These are phyloP conservation scores for Gopherus evgoodei DNA, from an alignment of 2,113 vertebrate species.

Conservation along the genomic window DNA sequence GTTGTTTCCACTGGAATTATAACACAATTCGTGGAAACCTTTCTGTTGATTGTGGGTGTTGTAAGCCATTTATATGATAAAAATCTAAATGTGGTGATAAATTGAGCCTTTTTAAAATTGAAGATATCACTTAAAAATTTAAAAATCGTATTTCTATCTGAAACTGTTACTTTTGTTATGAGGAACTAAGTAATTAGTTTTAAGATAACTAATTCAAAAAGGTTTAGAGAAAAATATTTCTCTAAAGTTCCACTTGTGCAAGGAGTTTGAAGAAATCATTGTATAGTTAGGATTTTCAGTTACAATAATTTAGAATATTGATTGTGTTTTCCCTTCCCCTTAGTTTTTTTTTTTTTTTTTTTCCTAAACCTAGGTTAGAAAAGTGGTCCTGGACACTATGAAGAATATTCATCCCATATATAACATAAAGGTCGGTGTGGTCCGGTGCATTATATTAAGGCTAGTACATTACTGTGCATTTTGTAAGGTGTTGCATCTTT, in stretches of 20 bases:
- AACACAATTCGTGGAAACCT: background rate
- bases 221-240: background rate
- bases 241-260: background rate
- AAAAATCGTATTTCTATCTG: background rate
- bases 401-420: constrained; percentile 99
- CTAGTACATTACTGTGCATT: background rate
- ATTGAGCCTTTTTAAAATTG: background rate
- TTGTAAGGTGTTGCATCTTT: background rate
- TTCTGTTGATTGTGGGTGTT: background rate
- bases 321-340: background rate
- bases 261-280: background rate
- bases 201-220: background rate
- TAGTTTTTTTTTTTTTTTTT: constrained; percentile 15
- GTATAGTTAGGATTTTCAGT: background rate
- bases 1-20: background rate
- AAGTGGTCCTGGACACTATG: constrained; percentile 97
- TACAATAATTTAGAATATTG: background rate
- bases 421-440: constrained; percentile 92
- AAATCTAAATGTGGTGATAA: background rate
- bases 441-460: background rate
- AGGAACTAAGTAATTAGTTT: background rate
- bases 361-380: constrained; percentile 87
- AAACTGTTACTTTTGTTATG: background rate
- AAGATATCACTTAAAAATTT: background rate
- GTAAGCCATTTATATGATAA: background rate